phyloP scores from a whole-genome alignment of 2,888 invertebrate species.

The Metacarcinus magister region DNA sequence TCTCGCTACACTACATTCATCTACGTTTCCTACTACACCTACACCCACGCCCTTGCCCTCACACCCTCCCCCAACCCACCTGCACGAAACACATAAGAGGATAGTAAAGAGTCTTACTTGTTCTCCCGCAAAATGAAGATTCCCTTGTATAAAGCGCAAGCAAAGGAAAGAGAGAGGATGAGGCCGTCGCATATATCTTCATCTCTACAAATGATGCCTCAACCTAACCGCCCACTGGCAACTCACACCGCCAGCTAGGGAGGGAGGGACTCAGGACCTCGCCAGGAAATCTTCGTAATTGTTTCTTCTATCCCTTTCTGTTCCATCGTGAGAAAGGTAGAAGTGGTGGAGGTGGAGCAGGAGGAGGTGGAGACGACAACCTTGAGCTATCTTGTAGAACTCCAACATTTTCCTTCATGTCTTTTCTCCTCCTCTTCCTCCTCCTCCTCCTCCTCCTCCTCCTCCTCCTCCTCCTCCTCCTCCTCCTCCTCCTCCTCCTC shows the following conservation, averaged over 20 bases:
- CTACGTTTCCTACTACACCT: neutral
- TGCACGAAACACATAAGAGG: neutral
- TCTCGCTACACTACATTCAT: slow-evolving; percentile 30
- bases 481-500: neutral
- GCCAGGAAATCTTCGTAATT: slow-evolving; percentile 46
- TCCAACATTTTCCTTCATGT: neutral
- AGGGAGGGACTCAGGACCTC: neutral
- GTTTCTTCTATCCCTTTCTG: slow-evolving; percentile 22
- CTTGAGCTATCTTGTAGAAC: neutral
- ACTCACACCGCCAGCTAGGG: neutral
- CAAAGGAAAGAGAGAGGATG: neutral
- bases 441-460: too few relatives aligned
- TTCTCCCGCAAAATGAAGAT: neutral
- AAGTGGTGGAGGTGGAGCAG: neutral
- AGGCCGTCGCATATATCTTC: neutral
- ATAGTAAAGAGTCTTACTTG: neutral
- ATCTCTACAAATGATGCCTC: slow-evolving; percentile 36
- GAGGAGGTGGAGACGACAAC: neutral
- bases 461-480: too few relatives aligned
- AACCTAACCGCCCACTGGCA: slow-evolving; percentile 15
- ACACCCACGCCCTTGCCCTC: slow-evolving; percentile 12
- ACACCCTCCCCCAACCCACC: neutral
- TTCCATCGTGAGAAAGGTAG: neutral
- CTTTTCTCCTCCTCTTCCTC: neutral
- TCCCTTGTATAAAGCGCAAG: neutral